These are phyloP conservation scores for Anadara kagoshimensis DNA, from an alignment of 1,140 invertebrate genomes.

Conservation along the genomic window DNA sequence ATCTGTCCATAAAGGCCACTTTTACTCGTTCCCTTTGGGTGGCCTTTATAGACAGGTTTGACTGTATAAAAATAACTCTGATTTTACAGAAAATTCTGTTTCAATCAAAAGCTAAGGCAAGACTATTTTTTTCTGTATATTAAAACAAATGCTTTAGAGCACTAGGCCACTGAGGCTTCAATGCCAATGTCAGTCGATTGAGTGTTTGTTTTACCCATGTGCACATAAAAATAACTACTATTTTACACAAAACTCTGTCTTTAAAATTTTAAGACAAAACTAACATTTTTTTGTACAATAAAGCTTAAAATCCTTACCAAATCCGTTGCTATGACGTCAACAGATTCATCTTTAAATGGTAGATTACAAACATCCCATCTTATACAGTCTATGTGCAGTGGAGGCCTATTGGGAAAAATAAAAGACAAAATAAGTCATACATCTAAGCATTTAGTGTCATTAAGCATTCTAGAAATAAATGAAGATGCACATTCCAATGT, in stretches of 20 bases:
- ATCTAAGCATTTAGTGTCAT: too few species aligned
- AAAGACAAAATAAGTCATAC: too few species aligned
- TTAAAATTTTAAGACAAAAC: background rate
- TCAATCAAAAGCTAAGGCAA: background rate
- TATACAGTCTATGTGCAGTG: constrained; percentile 69
- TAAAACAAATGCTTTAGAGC: background rate
- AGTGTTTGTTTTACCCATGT: background rate
- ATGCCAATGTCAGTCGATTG: background rate
- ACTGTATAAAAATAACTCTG: background rate
- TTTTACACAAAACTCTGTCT: background rate
- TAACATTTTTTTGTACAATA: background rate
- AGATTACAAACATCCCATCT: constrained; percentile 75
- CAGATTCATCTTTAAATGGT: constrained; percentile 74
- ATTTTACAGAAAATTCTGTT: background rate
- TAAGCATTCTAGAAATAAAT: background rate
- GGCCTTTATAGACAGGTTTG: too few species aligned
- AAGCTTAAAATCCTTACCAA: constrained; percentile 71
- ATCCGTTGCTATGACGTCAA: constrained; percentile 79
- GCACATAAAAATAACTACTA: background rate
- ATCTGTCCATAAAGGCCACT: too few species aligned
- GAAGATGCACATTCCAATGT: background rate
- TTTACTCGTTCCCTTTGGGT: too few species aligned
- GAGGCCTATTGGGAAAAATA: constrained; percentile 31
- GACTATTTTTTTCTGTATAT: background rate
- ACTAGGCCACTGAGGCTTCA: background rate